Evolutionary conservation across 2,113 vertebrate species (phyloP).

Genomic region (Chauna torquata): DNA sequence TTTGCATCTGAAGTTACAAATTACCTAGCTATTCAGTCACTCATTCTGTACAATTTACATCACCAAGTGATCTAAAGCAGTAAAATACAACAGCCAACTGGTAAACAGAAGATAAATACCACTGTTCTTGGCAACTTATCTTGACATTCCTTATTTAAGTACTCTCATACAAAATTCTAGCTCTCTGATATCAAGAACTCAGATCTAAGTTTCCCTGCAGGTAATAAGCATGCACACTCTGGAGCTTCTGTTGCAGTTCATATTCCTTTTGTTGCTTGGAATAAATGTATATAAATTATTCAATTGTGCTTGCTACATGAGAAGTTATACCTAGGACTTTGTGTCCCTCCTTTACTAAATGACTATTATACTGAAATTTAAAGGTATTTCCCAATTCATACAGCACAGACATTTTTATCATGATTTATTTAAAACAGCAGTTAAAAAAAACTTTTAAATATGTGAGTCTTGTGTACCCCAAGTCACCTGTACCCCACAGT

Average conservation of each 20-base stretch:
- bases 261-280: neutral
- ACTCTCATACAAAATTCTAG: neutral
- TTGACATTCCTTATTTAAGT: neutral
- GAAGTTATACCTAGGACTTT: neutral
- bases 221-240: neutral
- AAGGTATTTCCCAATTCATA: neutral
- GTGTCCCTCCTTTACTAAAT: neutral
- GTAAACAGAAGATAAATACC: neutral
- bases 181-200: neutral
- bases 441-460: neutral
- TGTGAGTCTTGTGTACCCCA: neutral
- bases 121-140: neutral
- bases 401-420: neutral
- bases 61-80: neutral
- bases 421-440: neutral
- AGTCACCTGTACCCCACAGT: neutral
- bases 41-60: neutral
- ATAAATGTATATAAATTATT: neutral
- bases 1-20: neutral
- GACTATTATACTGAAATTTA: neutral
- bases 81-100: neutral
- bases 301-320: neutral
- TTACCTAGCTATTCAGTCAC: neutral
- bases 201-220: neutral
- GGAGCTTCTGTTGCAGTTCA: neutral